Conservation (phyloP, 2,113 vertebrate species). For the Myotis lucifugus region DNA sequence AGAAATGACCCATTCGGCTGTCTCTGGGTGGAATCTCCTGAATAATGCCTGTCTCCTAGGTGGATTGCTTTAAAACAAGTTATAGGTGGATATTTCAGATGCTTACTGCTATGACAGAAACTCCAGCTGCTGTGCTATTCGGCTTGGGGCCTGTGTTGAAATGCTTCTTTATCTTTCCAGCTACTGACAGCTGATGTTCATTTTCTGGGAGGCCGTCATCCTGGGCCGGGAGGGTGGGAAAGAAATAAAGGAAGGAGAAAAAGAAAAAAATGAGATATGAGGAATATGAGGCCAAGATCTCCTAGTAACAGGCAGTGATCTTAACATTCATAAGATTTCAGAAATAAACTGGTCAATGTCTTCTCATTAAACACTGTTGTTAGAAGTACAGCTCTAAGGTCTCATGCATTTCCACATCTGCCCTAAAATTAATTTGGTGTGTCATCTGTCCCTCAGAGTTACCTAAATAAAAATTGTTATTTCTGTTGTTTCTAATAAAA, state of each 20-base stretch:
- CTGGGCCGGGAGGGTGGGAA: conserved; percentile 77
- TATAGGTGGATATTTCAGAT: conserved; percentile 83
- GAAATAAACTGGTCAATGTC: neutral
- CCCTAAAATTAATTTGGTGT: neutral
- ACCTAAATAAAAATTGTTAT: neutral
- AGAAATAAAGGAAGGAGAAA: conserved; percentile 23
- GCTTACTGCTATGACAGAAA: conserved; percentile 98
- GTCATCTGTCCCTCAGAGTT: neutral
- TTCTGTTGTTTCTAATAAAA: conserved; percentile 43
- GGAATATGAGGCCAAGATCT: neutral
- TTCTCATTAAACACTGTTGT: neutral
- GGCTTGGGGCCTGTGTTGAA: conserved; percentile 94
- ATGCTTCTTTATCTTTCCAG: conserved; percentile 97
- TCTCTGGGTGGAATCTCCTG: conserved; percentile 56
- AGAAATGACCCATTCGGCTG: conserved; percentile 69
- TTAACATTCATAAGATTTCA: neutral
- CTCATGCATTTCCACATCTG: neutral
- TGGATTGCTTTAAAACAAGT: conserved; percentile 59
- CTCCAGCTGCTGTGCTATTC: conserved; percentile 93
- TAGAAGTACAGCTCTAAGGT: neutral
- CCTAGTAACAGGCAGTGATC: neutral
- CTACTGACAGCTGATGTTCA: conserved; percentile 94
- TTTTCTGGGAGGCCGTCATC: conserved; percentile 93
- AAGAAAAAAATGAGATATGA: conserved; percentile 37
- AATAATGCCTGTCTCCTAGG: conserved; percentile 55